phyloP scores from a whole-genome alignment of 2,888 invertebrate genomes.

The Hypsopygia costalis region DNA sequence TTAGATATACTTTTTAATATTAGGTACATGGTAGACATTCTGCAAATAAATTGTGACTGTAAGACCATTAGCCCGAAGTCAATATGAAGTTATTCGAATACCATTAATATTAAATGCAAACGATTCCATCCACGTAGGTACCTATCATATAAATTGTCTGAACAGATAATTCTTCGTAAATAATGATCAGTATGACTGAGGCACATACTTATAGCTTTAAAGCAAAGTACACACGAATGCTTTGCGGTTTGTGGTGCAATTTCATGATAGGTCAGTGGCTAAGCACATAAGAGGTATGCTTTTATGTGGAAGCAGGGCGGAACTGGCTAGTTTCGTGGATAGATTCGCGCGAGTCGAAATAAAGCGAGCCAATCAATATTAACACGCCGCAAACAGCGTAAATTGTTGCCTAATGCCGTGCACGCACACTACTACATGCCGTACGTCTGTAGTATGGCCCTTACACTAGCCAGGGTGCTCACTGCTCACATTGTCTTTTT shows the following conservation, averaged over 20 bases:
- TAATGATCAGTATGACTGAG: background rate
- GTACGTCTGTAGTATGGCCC: slow-evolving; percentile 46
- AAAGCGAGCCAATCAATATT: slow-evolving; percentile 81
- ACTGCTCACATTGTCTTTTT: background rate
- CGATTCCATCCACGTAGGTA: slow-evolving; percentile 20
- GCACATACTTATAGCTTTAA: background rate
- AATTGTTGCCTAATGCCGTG: slow-evolving; percentile 79
- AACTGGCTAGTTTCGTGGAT: slow-evolving; percentile 52
- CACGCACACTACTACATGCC: slow-evolving; percentile 52
- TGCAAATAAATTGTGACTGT: background rate
- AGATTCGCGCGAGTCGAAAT: slow-evolving; percentile 76
- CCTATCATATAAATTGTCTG: slow-evolving; percentile 20
- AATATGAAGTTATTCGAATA: slow-evolving; percentile 4
- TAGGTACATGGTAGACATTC: background rate
- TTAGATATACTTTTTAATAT: background rate
- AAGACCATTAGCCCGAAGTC: slow-evolving; percentile 4
- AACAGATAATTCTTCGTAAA: slow-evolving; percentile 10
- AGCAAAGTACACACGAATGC: background rate
- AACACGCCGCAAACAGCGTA: slow-evolving; percentile 81
- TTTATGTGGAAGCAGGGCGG: slow-evolving; percentile 9
- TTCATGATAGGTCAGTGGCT: slow-evolving; percentile 3
- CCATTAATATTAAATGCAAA: slow-evolving; percentile 9
- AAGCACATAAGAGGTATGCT: slow-evolving; percentile 4
- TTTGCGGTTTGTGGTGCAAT: slow-evolving; percentile 1
- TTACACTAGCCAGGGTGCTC: slow-evolving; percentile 53